A percentile compares a stretch with the other conserved stretches of the same genome.
These are phyloP conservation scores for Microdon myrmicae DNA, from an alignment of 2,888 invertebrate species.

Conservation along the genomic window DNA sequence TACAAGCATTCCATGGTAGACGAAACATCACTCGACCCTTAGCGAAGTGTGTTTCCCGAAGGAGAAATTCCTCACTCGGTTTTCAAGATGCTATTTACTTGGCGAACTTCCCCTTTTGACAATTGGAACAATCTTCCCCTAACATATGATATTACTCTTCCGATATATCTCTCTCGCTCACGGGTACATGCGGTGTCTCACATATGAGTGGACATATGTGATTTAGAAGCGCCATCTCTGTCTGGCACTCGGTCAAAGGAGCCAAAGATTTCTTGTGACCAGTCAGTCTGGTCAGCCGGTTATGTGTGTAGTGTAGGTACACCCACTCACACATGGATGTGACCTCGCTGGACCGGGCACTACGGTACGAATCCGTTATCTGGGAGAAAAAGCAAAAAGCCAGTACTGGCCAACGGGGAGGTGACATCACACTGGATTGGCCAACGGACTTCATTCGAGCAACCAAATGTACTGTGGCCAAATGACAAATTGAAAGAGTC, in stretches of 20 bases:
- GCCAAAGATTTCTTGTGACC: constrained; percentile 44
- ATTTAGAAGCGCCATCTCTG: constrained; percentile 26
- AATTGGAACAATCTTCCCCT: constrained; percentile 43
- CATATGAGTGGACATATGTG: constrained; percentile 52
- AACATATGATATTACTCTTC: constrained; percentile 6
- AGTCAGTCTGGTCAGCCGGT: constrained; percentile 46
- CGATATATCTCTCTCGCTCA: constrained; percentile 12
- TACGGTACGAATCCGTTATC: constrained; percentile 47
- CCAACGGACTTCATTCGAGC: constrained; percentile 47
- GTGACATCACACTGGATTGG: constrained; percentile 56
- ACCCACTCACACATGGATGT: constrained; percentile 18
- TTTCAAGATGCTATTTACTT: too few species aligned
- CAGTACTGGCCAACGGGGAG: constrained; percentile 52
- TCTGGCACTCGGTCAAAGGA: constrained; percentile 13
- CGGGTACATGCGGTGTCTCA: constrained; percentile 35
- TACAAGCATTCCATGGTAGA: neutral
- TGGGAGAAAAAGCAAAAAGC: constrained; percentile 39
- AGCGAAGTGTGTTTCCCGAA: neutral
- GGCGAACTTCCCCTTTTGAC: constrained; percentile 40
- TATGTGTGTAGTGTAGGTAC: constrained; percentile 31
- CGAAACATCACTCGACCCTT: too few species aligned
- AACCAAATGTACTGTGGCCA: constrained; percentile 45
- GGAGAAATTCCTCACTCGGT: neutral
- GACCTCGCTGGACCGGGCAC: constrained; percentile 38
- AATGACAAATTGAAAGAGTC: constrained; percentile 49